A percentile compares a stretch with the other conserved stretches of the same genome.
phyloP scores from a whole-genome alignment of 2,888 invertebrate genomes.

The Tillus elongatus region DNA sequence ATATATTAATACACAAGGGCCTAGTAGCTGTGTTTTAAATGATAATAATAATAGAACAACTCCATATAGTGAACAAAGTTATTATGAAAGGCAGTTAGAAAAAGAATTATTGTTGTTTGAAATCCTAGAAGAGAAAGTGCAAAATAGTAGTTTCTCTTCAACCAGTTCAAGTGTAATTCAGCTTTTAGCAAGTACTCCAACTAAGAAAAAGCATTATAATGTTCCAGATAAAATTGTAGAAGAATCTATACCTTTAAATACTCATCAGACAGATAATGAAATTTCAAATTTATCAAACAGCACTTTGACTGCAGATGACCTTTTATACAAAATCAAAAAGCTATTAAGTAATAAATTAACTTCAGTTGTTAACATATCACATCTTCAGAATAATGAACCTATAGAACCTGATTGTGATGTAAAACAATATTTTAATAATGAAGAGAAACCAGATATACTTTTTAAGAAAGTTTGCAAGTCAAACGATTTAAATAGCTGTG shows the following conservation, averaged over 20 bases:
- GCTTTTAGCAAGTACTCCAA: conserved; percentile 1
- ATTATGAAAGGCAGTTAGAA: too few relatives aligned
- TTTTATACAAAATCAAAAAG: not conserved
- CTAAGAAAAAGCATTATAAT: too few relatives aligned
- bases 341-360: not conserved
- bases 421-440: too few relatives aligned
- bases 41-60: too few relatives aligned
- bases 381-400: not conserved
- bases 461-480: not conserved
- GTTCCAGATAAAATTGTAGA: not conserved
- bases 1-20: too few relatives aligned
- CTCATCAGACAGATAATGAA: not conserved
- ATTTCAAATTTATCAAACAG: not conserved
- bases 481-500: not conserved
- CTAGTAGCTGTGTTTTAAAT: too few relatives aligned
- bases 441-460: not conserved
- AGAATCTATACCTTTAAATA: not conserved
- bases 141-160: conserved; percentile 1
- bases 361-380: not conserved
- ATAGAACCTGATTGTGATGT: not conserved
- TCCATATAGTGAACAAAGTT: too few relatives aligned
- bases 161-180: conserved; percentile 1
- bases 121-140: not conserved
- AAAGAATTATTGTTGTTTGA: not conserved
- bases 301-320: not conserved